Conservation (phyloP, 2,797 vertebrate species). For the Cossypha niveicapilla region DNA sequence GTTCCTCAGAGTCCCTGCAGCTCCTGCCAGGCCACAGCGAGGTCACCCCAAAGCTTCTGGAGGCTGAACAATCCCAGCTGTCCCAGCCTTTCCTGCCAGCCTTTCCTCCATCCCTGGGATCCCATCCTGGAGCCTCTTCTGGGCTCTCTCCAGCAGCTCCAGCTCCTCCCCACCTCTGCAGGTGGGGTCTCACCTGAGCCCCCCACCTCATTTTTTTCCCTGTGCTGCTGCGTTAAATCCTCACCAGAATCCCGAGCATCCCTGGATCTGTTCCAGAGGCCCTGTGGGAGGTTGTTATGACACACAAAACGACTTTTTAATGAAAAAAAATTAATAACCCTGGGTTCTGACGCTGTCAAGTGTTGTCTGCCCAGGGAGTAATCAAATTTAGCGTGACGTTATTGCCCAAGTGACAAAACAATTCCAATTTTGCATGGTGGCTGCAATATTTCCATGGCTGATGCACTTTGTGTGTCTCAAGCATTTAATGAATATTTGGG, state of each 20-base stretch:
- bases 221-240: background rate
- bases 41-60: no score
- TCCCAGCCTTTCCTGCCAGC: no score
- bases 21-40: rapidly evolving
- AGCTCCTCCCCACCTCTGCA: no score
- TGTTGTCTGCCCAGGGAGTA: background rate
- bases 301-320: background rate
- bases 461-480: background rate
- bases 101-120: background rate
- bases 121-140: background rate
- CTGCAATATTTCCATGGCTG: background rate
- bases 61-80: background rate
- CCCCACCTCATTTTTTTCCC: background rate
- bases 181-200: background rate
- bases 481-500: constrained; percentile 14
- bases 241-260: background rate
- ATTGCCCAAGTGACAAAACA: background rate
- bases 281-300: background rate
- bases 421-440: background rate
- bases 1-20: background rate
- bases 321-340: constrained; percentile 4
- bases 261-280: background rate
- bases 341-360: background rate
- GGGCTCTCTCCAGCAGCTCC: background rate
- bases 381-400: background rate